A percentile compares a stretch with the other conserved stretches of the same genome.
These are phyloP conservation scores for Pseudomyrmex pallidus DNA, from an alignment of 1,140 invertebrate genomes.

Conservation along the genomic window DNA sequence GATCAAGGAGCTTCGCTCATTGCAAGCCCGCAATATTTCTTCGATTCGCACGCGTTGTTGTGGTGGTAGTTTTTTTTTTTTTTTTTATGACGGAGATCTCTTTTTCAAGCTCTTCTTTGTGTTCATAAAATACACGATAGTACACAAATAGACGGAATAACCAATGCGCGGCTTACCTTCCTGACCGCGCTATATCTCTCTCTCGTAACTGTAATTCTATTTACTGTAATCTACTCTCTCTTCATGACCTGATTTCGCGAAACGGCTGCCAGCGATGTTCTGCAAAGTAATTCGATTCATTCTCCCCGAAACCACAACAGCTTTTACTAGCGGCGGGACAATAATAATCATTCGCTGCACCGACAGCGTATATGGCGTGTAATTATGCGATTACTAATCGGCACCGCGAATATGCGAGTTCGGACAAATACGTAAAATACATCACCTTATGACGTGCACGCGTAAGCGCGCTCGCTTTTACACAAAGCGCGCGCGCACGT, in stretches of 20 bases:
- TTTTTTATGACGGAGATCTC: no score
- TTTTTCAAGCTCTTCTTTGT: no score
- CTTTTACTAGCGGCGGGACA: constrained; percentile 1
- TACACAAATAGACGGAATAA: no score
- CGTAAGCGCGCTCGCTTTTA: not conserved
- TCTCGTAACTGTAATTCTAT: constrained; percentile 5
- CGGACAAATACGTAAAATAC: constrained; percentile 24
- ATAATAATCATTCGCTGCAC: constrained; percentile 29
- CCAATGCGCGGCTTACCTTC: no score
- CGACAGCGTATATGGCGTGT: constrained; percentile 28
- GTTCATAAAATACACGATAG: no score
- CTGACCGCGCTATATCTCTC: no score
- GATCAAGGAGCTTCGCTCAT: no score
- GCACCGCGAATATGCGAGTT: constrained; percentile 14
- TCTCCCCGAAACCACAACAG: not conserved
- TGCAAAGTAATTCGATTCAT: constrained; percentile 22
- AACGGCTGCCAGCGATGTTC: constrained; percentile 36
- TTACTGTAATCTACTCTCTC: constrained; percentile 20
- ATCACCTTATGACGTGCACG: constrained; percentile 20
- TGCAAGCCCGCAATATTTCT: no score
- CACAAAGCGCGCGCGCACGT: not conserved
- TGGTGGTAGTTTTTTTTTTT: no score
- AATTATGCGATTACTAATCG: constrained; percentile 61
- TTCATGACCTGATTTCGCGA: not conserved
- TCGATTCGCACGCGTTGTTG: no score